A percentile compares a stretch with the other conserved stretches of the same genome.
Conservation (phyloP, 1,140 invertebrate genomes). For the Periplaneta americana region DNA sequence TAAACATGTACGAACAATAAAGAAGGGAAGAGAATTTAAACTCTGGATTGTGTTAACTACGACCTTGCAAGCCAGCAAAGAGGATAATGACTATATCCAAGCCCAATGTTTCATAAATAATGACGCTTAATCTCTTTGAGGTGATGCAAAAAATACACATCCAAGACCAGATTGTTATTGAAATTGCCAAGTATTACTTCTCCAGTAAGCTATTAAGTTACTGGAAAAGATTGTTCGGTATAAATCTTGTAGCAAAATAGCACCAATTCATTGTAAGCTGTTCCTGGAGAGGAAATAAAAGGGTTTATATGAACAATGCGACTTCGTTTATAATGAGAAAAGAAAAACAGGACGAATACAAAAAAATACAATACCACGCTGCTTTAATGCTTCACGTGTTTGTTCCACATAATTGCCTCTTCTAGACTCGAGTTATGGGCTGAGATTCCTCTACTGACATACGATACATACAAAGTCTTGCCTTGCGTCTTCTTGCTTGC, state of each 20-base stretch:
- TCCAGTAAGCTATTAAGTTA: no score
- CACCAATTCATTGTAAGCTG: not conserved
- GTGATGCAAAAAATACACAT: not conserved
- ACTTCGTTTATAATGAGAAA: not conserved
- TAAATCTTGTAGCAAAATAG: not conserved
- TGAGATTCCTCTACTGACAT: no score
- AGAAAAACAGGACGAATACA: not conserved
- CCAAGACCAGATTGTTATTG: not conserved
- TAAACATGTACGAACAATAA: not conserved
- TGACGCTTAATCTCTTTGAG: not conserved
- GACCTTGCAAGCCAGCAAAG: not conserved
- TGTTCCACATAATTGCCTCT: not conserved
- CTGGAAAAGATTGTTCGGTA: no score
- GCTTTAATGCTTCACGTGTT: not conserved
- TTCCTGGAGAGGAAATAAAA: not conserved
- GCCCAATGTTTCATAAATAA: not conserved
- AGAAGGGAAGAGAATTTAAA: not conserved
- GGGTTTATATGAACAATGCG: not conserved
- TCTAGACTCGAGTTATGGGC: no score
- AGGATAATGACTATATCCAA: not conserved
- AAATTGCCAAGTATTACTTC: not conserved
- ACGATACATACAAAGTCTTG: no score
- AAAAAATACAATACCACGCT: not conserved
- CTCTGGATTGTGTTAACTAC: not conserved
- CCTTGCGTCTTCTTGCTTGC: no score